Conservation (phyloP, 1,140 invertebrate species). For the Drosophila repleta region DNA sequence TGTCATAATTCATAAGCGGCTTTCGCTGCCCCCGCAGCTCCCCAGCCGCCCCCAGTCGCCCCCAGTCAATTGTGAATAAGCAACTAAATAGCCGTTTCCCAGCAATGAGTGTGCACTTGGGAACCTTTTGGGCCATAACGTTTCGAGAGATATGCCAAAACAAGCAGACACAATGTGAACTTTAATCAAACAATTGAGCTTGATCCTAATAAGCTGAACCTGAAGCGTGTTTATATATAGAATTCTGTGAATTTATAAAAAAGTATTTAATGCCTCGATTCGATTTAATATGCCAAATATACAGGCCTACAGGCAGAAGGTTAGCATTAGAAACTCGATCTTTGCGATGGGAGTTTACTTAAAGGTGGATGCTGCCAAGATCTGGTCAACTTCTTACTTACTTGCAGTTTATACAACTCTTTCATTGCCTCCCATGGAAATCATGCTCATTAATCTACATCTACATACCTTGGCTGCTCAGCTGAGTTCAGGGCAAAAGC, state of each 20-base stretch:
- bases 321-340: not conserved
- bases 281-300: too few relatives aligned
- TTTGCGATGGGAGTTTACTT: conserved; percentile 11
- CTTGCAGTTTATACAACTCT: not conserved
- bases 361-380: too few relatives aligned
- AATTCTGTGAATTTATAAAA: not conserved
- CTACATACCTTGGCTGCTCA: conserved; percentile 34
- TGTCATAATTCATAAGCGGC: conserved; percentile 69
- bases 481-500: conserved; percentile 33
- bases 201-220: not conserved
- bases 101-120: conserved; percentile 26
- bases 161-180: not conserved
- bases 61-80: conserved; percentile 5
- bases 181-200: not conserved
- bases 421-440: too few relatives aligned
- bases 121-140: not conserved
- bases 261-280: not conserved
- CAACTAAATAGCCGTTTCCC: conserved; percentile 4
- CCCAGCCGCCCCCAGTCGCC: too few relatives aligned
- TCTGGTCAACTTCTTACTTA: conserved; percentile 22
- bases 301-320: too few relatives aligned
- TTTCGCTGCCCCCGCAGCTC: conserved; percentile 14
- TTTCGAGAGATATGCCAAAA: not conserved
- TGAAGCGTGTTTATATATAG: not conserved
- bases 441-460: too few relatives aligned